These are phyloP conservation scores for Plutomurus gul DNA, from an alignment of 1,140 invertebrate species.

Conservation along the genomic window DNA sequence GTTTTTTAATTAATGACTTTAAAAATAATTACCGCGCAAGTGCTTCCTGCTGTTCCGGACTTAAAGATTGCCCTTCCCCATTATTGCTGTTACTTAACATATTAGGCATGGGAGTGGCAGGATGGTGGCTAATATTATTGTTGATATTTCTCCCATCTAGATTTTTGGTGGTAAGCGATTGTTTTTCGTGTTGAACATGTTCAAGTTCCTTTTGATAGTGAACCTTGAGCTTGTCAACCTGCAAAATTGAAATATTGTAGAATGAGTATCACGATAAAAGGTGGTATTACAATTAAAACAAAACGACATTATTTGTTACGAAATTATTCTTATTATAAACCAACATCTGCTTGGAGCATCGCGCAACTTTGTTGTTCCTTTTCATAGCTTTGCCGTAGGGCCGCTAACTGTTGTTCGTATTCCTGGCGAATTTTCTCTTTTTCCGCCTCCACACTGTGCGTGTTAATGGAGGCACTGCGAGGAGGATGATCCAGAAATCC, in stretches of 20 bases:
- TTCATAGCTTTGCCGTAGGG: constrained; percentile 64
- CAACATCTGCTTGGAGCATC: constrained; percentile 66
- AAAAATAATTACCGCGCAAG: constrained; percentile 52
- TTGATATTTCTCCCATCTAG: background rate
- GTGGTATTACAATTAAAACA: no score
- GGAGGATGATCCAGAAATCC: background rate
- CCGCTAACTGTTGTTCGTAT: constrained; percentile 60
- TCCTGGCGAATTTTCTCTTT: constrained; percentile 58
- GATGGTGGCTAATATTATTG: background rate
- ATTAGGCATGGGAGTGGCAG: background rate
- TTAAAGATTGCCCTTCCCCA: constrained; percentile 57
- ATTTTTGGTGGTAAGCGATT: background rate
- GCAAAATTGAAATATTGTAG: no score
- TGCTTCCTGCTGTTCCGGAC: constrained; percentile 57
- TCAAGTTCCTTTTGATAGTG: constrained; percentile 65
- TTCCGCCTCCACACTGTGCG: constrained; percentile 58
- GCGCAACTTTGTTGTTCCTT: constrained; percentile 65
- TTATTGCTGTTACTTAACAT: constrained; percentile 32
- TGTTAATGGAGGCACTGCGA: background rate
- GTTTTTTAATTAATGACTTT: no score
- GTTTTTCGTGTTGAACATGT: constrained; percentile 57
- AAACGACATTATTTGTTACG: no score
- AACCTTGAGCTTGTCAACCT: constrained; percentile 60
- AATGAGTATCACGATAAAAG: no score
- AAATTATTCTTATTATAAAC: no score